Conservation (phyloP, 1,140 invertebrate genomes). For the Camponotus vicinus region DNA sequence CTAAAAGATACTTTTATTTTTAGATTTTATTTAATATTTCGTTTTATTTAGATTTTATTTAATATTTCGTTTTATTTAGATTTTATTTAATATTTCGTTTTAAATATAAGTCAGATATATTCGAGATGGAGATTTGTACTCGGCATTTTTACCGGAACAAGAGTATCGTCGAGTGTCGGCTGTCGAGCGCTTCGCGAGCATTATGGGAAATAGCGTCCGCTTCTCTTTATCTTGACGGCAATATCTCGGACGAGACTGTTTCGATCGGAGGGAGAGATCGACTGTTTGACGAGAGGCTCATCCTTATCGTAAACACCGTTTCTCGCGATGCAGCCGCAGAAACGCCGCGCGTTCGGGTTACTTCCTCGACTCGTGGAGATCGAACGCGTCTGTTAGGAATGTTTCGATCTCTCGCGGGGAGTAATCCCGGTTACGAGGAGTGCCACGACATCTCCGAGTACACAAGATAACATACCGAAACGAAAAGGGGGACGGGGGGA, state of each 20-base stretch:
- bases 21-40: too few relatives aligned
- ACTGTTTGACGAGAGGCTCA: slow-evolving; percentile 78
- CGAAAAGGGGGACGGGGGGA: slow-evolving; percentile 4
- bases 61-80: too few relatives aligned
- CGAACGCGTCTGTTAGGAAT: slow-evolving; percentile 30
- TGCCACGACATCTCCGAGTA: slow-evolving; percentile 44
- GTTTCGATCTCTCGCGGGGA: slow-evolving; percentile 21
- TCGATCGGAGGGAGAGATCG: slow-evolving; percentile 63
- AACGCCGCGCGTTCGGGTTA: slow-evolving; percentile 5
- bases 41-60: too few relatives aligned
- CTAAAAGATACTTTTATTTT: neutral
- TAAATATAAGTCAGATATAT: neutral
- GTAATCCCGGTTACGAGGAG: slow-evolving; percentile 45
- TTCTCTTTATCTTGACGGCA: slow-evolving; percentile 74
- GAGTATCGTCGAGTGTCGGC: neutral
- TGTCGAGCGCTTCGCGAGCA: neutral
- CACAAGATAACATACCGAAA: slow-evolving; percentile 68
- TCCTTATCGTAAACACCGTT: slow-evolving; percentile 77
- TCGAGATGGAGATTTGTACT: neutral
- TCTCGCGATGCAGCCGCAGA: slow-evolving; percentile 30
- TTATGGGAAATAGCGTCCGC: neutral
- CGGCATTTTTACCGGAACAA: neutral
- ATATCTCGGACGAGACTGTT: slow-evolving; percentile 76
- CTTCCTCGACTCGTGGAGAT: slow-evolving; percentile 12
- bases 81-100: neutral